Evolutionary conservation across 2,888 invertebrate species (phyloP).

Genomic region (Zaprionus obscuricornis): DNA sequence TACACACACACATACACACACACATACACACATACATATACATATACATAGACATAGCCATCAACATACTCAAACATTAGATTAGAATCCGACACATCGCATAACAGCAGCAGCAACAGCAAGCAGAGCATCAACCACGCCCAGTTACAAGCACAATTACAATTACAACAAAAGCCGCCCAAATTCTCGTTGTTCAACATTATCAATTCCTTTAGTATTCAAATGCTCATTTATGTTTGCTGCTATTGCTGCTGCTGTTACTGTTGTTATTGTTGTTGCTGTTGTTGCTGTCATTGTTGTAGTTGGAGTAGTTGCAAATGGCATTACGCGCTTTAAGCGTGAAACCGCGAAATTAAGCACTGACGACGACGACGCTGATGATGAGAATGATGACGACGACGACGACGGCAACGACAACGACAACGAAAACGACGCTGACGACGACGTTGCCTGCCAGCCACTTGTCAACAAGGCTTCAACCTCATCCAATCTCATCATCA

Average conservation of each 20-base stretch:
- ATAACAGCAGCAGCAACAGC: slow-evolving; percentile 17
- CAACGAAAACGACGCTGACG: slow-evolving; percentile 21
- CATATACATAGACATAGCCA: not conserved
- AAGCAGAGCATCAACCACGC: slow-evolving; percentile 34
- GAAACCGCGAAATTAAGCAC: slow-evolving; percentile 66
- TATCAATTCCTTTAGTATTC: slow-evolving; percentile 68
- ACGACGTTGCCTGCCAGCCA: slow-evolving; percentile 49
- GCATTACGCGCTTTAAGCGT: slow-evolving; percentile 56
- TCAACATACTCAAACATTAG: no score
- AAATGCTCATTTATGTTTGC: slow-evolving; percentile 62
- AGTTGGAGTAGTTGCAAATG: slow-evolving; percentile 45
- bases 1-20: slow-evolving; percentile 6
- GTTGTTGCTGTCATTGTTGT: slow-evolving; percentile 5
- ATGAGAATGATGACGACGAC: slow-evolving; percentile 25
- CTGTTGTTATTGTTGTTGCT: slow-evolving; percentile 19
- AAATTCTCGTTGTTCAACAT: slow-evolving; percentile 49
- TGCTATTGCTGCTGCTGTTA: slow-evolving; percentile 18
- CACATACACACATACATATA: slow-evolving; percentile 5
- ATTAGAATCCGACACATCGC: slow-evolving; percentile 26
- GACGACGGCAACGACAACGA: slow-evolving; percentile 8
- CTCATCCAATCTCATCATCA: slow-evolving; percentile 58
- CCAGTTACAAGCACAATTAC: slow-evolving; percentile 57
- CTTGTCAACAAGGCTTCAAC: slow-evolving; percentile 68
- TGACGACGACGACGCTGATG: slow-evolving; percentile 38
- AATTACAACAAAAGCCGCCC: slow-evolving; percentile 55